phyloP scores from a whole-genome alignment of 2,888 invertebrate genomes.

The Nesidiocoris tenuis region DNA sequence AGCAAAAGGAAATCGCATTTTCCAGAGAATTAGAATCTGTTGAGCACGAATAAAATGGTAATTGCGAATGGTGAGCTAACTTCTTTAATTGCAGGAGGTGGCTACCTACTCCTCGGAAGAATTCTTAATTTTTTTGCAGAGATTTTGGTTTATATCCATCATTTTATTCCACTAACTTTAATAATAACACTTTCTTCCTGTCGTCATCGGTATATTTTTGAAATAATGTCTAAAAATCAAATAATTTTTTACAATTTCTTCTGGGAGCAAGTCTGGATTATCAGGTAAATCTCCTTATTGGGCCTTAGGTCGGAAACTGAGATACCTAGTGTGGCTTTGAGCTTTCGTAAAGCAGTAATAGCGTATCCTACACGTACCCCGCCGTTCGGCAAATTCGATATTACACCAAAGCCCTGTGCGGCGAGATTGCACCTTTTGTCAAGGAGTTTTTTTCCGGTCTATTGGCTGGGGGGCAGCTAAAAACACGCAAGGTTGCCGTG shows the following conservation, averaged over 20 bases:
- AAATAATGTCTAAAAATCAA: too few relatives aligned
- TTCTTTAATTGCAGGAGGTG: too few relatives aligned
- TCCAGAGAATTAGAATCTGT: background rate
- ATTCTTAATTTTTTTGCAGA: too few relatives aligned
- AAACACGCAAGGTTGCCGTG: conserved; percentile 31
- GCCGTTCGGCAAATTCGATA: background rate
- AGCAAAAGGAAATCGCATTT: background rate
- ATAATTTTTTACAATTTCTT: too few relatives aligned
- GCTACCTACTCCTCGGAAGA: too few relatives aligned
- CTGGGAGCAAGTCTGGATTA: too few relatives aligned
- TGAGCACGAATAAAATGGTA: background rate
- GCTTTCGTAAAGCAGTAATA: background rate
- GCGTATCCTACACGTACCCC: background rate
- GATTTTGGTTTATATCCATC: too few relatives aligned
- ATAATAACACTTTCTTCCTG: too few relatives aligned
- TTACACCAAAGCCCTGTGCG: background rate
- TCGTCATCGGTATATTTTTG: too few relatives aligned
- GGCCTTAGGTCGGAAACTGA: too few relatives aligned
- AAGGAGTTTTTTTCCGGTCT: conserved; percentile 14
- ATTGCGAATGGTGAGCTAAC: background rate
- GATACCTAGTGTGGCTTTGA: background rate
- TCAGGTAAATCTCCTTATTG: too few relatives aligned
- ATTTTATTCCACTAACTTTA: too few relatives aligned
- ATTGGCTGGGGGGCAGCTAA: background rate
- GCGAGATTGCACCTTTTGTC: conserved; percentile 31